Conservation (phyloP, 1,140 invertebrate species). For the Ladona fulva region DNA sequence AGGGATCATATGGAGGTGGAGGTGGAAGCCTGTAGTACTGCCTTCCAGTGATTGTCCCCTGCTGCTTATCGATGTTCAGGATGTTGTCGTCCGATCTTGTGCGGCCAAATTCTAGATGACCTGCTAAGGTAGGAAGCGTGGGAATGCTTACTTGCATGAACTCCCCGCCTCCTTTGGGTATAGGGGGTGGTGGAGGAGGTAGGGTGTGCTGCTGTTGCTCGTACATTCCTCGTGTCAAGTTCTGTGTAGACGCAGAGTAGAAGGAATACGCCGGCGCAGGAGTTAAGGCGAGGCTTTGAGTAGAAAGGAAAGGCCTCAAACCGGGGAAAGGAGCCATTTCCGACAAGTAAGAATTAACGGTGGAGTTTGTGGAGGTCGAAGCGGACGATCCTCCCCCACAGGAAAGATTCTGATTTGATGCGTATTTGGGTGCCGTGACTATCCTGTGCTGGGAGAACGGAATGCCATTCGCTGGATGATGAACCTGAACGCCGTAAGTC, state of each 20-base stretch:
- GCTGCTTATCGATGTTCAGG: conserved; percentile 47
- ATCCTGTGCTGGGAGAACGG: neutral
- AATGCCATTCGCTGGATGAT: neutral
- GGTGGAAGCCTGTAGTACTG: conserved; percentile 24
- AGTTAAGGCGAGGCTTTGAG: neutral
- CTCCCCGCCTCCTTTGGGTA: neutral
- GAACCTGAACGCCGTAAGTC: neutral
- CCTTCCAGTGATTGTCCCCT: neutral
- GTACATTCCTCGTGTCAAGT: neutral
- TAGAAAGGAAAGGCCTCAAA: neutral
- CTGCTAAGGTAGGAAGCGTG: conserved; percentile 37
- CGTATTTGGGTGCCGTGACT: neutral
- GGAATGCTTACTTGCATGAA: conserved; percentile 17
- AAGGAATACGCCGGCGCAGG: neutral
- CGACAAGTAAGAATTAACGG: neutral
- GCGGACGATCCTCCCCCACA: neutral
- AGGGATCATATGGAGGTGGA: conserved; percentile 54
- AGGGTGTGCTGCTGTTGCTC: neutral
- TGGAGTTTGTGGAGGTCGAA: neutral
- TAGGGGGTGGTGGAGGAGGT: neutral
- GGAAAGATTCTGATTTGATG: neutral
- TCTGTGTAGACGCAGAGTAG: neutral
- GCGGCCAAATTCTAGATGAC: conserved; percentile 45
- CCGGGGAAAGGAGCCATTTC: neutral
- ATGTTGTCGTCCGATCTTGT: conserved; percentile 70